phyloP scores from a whole-genome alignment of 2,797 vertebrate species.

The Paguma larvata region DNA sequence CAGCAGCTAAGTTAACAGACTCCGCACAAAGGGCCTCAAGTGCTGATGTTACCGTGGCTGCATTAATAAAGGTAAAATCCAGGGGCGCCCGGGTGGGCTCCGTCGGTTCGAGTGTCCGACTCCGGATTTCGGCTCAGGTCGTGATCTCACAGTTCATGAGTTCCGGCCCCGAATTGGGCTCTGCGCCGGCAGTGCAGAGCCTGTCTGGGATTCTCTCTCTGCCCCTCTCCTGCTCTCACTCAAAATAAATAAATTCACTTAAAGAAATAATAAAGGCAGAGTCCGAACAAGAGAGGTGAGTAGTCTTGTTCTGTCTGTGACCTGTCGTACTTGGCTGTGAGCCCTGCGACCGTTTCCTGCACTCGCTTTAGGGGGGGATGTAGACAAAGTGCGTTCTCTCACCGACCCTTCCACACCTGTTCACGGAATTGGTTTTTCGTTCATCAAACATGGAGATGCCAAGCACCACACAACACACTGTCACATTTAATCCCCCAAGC shows the following conservation, averaged over 20 bases:
- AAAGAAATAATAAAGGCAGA: not conserved
- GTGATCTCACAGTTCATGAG: too few species aligned
- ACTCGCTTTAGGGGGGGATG: not conserved
- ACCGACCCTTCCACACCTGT: not conserved
- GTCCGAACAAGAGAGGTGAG: not conserved
- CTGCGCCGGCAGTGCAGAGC: too few species aligned
- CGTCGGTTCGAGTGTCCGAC: too few species aligned
- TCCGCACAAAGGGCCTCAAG: not conserved
- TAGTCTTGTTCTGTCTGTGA: not conserved
- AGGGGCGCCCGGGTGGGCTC: too few species aligned
- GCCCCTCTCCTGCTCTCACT: too few species aligned
- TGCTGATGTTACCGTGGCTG: not conserved
- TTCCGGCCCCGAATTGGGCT: too few species aligned
- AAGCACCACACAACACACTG: not conserved
- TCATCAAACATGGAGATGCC: not conserved
- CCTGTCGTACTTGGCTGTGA: not conserved
- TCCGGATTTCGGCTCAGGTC: too few species aligned
- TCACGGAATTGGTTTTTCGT: not conserved
- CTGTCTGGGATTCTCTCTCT: too few species aligned
- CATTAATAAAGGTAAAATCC: not conserved
- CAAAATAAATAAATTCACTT: too few species aligned
- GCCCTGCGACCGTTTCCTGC: not conserved
- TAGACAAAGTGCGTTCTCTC: not conserved
- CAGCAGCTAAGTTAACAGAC: not conserved
- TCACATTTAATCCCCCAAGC: not conserved